Conservation (phyloP, 2,888 invertebrate genomes). For the Mechanitis messenoides region DNA sequence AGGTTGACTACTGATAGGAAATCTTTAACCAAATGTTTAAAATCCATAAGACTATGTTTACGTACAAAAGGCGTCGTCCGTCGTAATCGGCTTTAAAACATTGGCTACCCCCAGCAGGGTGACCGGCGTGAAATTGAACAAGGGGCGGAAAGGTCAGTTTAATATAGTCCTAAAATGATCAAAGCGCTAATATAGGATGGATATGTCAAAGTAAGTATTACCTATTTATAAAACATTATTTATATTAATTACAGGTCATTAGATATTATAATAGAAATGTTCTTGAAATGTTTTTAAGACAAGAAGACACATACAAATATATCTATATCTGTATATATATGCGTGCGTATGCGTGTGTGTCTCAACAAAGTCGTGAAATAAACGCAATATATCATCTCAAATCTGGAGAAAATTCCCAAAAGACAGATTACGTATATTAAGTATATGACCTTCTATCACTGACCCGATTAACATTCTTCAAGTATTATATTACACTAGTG, state of each 20-base stretch:
- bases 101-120: background rate
- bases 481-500: too few relatives aligned
- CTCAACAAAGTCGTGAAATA: background rate
- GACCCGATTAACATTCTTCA: too few relatives aligned
- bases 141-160: conserved; percentile 15
- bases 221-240: conserved; percentile 4
- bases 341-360: background rate
- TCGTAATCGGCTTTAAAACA: conserved; percentile 4
- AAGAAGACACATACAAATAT: background rate
- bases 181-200: conserved; percentile 14
- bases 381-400: conserved; percentile 9
- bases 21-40: background rate
- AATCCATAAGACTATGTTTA: background rate
- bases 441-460: background rate
- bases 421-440: conserved; percentile 13
- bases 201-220: background rate
- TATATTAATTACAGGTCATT: background rate
- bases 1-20: too few relatives aligned
- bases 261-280: too few relatives aligned
- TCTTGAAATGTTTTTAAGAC: too few relatives aligned
- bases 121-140: conserved; percentile 13
- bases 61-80: background rate
- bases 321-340: conserved; percentile 7
- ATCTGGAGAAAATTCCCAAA: conserved; percentile 13
- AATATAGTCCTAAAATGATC: conserved; percentile 24